Evolutionary conservation across 2,888 invertebrate genomes (phyloP).

Genomic region (Coenonympha arcania): DNA sequence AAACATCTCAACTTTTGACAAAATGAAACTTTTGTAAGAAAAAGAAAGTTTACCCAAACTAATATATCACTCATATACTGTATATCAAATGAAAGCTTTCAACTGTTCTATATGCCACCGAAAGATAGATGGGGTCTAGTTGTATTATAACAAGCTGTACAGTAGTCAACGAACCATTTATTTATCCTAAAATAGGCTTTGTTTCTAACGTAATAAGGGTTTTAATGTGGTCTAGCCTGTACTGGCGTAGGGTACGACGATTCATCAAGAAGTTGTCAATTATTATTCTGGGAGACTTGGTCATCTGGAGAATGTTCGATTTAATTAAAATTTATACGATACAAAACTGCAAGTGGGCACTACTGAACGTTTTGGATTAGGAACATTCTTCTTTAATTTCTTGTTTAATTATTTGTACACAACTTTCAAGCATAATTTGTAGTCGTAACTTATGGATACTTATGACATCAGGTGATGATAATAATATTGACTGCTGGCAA

Average conservation of each 20-base stretch:
- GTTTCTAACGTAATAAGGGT: conserved; percentile 10
- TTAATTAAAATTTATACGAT: conserved; percentile 72
- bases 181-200: conserved; percentile 13
- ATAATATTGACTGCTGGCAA: no score
- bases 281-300: conserved; percentile 52
- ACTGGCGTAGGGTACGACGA: conserved; percentile 38
- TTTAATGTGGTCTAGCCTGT: neutral
- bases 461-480: no score
- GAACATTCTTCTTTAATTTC: no score
- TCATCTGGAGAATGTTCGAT: conserved; percentile 51
- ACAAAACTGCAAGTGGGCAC: conserved; percentile 25
- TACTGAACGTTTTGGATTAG: neutral
- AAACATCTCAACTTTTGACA: no score
- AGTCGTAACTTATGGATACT: no score
- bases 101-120: conserved; percentile 44
- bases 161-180: conserved; percentile 7
- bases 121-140: conserved; percentile 61
- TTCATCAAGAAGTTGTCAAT: conserved; percentile 72
- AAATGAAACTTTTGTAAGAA: conserved; percentile 28
- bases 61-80: conserved; percentile 58
- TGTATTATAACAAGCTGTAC: conserved; percentile 61
- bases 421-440: no score
- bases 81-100: conserved; percentile 52
- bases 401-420: no score
- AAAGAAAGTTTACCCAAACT: conserved; percentile 38